phyloP scores from a whole-genome alignment of 2,113 vertebrate species.

The Microcebus jonahi region DNA sequence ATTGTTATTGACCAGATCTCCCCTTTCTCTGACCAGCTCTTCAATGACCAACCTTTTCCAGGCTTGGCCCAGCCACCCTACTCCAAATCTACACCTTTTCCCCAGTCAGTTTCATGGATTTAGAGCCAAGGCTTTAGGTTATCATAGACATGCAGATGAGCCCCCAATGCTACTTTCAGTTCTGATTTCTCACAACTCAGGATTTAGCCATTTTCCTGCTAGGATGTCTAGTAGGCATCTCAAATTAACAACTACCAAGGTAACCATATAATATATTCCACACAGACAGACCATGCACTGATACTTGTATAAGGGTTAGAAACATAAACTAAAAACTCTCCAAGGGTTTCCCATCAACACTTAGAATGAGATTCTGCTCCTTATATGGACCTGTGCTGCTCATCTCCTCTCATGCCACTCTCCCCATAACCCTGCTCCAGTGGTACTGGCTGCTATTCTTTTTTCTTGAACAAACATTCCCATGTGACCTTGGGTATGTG shows the following conservation, averaged over 20 bases:
- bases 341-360: not conserved
- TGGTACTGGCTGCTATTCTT: not conserved
- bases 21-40: not conserved
- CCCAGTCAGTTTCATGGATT: not conserved
- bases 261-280: not conserved
- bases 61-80: not conserved
- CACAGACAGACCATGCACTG: not conserved
- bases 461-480: not conserved
- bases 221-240: not conserved
- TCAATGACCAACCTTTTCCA: not conserved
- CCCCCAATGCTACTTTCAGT: not conserved
- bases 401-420: not conserved
- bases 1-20: not conserved
- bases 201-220: not conserved
- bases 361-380: not conserved
- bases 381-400: not conserved
- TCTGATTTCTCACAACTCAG: not conserved
- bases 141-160: not conserved
- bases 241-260: not conserved
- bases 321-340: not conserved
- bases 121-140: not conserved
- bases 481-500: not conserved
- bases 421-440: not conserved
- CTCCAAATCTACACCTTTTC: not conserved
- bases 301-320: not conserved